Conservation (phyloP, 2,113 vertebrate genomes). For the Dicerorhinus sumatrensis region DNA sequence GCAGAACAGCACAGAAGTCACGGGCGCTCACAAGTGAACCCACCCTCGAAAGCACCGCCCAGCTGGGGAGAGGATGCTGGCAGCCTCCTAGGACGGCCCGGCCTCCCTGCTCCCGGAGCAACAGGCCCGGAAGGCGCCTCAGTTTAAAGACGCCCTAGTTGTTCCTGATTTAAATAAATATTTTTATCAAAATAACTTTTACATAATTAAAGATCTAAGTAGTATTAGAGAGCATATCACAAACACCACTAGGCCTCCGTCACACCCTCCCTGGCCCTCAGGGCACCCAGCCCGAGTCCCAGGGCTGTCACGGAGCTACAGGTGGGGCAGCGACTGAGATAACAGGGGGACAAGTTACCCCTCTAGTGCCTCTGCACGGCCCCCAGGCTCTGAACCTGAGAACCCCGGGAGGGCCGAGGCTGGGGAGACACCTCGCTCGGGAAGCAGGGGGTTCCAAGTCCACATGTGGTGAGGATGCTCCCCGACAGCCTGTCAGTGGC, state of each 20-base stretch:
- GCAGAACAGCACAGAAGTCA: not conserved
- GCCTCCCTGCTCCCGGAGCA: not conserved
- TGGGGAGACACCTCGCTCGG: too few species aligned
- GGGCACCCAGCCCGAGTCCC: not conserved
- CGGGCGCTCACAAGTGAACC: not conserved
- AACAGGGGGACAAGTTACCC: not conserved
- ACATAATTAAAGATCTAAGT: not conserved
- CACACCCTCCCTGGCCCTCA: not conserved
- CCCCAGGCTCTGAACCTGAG: not conserved
- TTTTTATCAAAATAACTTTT: not conserved
- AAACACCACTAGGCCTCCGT: not conserved
- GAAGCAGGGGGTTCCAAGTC: not conserved
- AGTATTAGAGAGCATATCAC: not conserved
- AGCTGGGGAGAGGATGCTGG: accelerated
- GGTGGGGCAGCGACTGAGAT: not conserved
- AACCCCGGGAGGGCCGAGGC: not conserved
- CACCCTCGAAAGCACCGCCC: accelerated
- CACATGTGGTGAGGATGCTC: not conserved
- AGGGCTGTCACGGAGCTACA: too few species aligned
- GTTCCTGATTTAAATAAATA: not conserved
- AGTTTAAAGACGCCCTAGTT: not conserved
- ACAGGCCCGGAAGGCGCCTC: not conserved
- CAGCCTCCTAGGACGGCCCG: accelerated
- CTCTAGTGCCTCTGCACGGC: too few species aligned
- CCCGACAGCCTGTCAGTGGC: not conserved